Base-by-base conservation (phyloP, 2,797 vertebrate species). In the Lophius americanus region DNA sequence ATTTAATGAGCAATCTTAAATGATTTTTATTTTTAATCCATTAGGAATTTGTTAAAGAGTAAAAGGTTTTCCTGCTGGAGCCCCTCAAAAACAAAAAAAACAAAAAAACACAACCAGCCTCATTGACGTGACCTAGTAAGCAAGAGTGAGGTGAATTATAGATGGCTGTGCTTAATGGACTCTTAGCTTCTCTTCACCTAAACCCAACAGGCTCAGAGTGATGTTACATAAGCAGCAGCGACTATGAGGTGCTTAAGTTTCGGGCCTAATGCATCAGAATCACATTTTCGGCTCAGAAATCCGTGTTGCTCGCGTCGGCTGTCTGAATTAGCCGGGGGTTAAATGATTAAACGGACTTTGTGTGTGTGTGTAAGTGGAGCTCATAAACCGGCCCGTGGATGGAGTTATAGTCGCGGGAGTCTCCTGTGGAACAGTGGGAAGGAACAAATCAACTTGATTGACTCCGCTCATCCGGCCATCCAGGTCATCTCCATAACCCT, bases 71-170 rank as follows among this genome's bases (percentile, higher is more conserved):
- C 51, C 65, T 56, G 60, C 58, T 62, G 67, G 14, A 46, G 61
- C 63, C 59, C 70, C 70, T 64, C 23, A 68, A 75, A 85, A 71
- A 53, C 37, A 37, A 10, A 54, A 39, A 14, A 41, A 41, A 41
- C 2, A 41, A 41, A 10, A 10, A 44, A 44, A 82, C 23, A 23
- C 23, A 23, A 23, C 23, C 23, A 80, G 76, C 80, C 78, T 77
- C 70, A 51, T 42, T 84, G 81, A 85, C 80, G 71, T 87, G 83
- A 90, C 88, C 85, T 69, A 89, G 85, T 89, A 85, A 90, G 86
- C 84, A 88, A 88, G 76, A 89, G 78, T 42, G 79, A 86, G 68
- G 86, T 92, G 86, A 92, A 93, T 92, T 91, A 92, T 92, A 90
- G 79, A 92, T 92, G 85, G 71, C 81, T 73, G 1, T 49, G 77